These are phyloP conservation scores for Alligator mississippiensis DNA, from an alignment of 2,113 vertebrate species.

Conservation along the genomic window DNA sequence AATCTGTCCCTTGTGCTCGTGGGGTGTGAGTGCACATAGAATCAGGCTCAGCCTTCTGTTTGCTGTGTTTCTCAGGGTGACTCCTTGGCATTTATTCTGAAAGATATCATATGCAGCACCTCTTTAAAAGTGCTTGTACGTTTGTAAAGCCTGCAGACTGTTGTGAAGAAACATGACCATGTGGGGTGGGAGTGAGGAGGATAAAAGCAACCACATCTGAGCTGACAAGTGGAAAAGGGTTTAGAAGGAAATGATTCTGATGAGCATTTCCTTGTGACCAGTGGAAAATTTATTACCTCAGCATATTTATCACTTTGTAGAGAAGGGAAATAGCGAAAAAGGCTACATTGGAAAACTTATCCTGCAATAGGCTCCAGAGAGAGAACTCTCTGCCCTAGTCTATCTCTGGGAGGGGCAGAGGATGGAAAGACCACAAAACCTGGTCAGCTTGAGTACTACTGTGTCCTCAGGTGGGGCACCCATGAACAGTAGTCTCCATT, in stretches of 20 bases:
- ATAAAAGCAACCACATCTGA: background rate
- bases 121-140: background rate
- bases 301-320: background rate
- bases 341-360: background rate
- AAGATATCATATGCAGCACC: background rate
- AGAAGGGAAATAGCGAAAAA: background rate
- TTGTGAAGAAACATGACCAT: background rate
- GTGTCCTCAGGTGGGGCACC: background rate
- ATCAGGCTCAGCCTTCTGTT: background rate
- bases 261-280: background rate
- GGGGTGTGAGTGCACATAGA: rapidly evolving
- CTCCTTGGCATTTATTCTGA: background rate
- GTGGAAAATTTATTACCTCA: background rate
- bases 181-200: background rate
- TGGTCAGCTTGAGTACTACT: background rate
- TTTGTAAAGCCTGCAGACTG: background rate
- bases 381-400: background rate
- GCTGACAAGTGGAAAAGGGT: slow-evolving; percentile 11
- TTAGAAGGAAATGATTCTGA: slow-evolving; percentile 26
- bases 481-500: background rate
- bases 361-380: background rate
- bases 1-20: background rate
- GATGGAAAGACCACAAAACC: background rate
- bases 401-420: background rate
- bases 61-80: background rate